Evolutionary conservation across 2,113 vertebrate genomes (phyloP).

Genomic region (Salminus brasiliensis): DNA sequence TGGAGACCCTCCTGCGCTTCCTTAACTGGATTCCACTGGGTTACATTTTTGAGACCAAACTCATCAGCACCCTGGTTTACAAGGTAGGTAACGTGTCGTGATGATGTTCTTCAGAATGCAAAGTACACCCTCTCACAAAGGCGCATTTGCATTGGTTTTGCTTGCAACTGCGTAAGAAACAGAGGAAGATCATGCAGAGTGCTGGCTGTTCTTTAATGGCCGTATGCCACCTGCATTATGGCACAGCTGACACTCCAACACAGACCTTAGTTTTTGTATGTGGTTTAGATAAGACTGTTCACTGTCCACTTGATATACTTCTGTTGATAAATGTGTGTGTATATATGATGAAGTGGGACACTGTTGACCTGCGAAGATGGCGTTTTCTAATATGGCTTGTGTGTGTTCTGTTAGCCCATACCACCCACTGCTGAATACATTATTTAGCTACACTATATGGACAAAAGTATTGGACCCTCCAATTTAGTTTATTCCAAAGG

Average conservation of each 20-base stretch:
- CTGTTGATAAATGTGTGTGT: too few species aligned
- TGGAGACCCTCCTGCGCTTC: constrained; percentile 94
- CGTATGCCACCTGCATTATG: constrained; percentile 21
- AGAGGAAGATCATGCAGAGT: constrained; percentile 43
- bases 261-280: not conserved
- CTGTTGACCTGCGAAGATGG: too few species aligned
- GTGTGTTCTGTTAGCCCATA: too few species aligned
- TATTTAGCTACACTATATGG: too few species aligned
- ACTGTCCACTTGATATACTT: too few species aligned
- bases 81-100: too few species aligned
- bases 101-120: not conserved
- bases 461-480: too few species aligned
- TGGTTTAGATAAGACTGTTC: not conserved
- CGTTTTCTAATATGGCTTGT: too few species aligned
- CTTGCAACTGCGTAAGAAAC: constrained; percentile 56
- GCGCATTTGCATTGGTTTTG: constrained; percentile 54
- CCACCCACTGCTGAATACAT: too few species aligned
- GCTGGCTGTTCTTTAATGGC: not conserved
- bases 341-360: too few species aligned
- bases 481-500: too few species aligned
- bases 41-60: constrained; percentile 97
- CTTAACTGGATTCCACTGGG: constrained; percentile 97
- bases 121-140: constrained; percentile 53
- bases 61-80: constrained; percentile 96
- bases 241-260: constrained; percentile 31